phyloP scores from a whole-genome alignment of 2,888 invertebrate species.

The Andrena bicolor region DNA sequence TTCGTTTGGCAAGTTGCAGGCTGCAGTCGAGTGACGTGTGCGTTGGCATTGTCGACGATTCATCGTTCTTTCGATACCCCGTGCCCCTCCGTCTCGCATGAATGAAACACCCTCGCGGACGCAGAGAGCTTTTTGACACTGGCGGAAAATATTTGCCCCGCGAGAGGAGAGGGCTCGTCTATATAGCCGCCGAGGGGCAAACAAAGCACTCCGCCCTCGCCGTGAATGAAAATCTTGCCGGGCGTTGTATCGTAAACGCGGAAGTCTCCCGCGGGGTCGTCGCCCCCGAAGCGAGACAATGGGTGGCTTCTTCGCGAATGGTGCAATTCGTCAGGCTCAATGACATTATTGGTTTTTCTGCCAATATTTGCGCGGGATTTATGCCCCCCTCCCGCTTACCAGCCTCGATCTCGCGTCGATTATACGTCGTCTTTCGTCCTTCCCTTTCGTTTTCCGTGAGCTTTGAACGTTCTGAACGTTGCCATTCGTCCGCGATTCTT shows the following conservation, averaged over 20 bases:
- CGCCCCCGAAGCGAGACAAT: conserved; percentile 51
- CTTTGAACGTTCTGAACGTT: conserved; percentile 17
- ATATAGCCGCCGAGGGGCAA: conserved; percentile 9
- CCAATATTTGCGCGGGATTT: conserved; percentile 62
- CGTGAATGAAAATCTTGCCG: conserved; percentile 58
- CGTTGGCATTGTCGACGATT: conserved; percentile 42
- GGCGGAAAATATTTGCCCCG: conserved; percentile 60
- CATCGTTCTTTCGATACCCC: conserved; percentile 40
- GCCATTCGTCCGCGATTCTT: neutral
- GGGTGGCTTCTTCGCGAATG: conserved; percentile 51
- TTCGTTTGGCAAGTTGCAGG: neutral
- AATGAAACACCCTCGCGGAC: conserved; percentile 44
- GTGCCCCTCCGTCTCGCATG: conserved; percentile 17
- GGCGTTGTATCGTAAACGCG: conserved; percentile 58
- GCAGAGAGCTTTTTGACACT: conserved; percentile 35
- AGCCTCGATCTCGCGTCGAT: conserved; percentile 5
- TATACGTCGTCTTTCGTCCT: neutral
- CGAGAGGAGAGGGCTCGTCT: conserved; percentile 15
- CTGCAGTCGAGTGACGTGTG: conserved; percentile 14
- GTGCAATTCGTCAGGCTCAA: conserved; percentile 62
- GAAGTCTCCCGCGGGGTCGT: conserved; percentile 47
- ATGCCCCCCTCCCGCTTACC: conserved; percentile 1
- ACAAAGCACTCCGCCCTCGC: conserved; percentile 31
- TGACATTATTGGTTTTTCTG: conserved; percentile 65
- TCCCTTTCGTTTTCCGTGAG: neutral